phyloP scores from a whole-genome alignment of 2,888 invertebrate species.

The Lasioglossum vierecki region DNA sequence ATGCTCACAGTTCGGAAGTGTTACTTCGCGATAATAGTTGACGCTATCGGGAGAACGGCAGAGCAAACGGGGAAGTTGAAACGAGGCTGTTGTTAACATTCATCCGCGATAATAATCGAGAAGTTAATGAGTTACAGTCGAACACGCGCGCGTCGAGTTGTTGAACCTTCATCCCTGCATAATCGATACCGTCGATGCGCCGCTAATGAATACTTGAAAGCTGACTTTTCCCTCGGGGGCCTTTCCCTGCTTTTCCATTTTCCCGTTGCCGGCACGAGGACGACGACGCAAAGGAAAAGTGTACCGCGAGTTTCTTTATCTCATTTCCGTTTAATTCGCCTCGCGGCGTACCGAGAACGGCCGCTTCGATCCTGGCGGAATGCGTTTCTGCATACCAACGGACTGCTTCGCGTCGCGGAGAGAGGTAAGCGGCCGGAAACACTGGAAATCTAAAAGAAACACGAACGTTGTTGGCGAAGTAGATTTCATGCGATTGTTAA shows the following conservation, averaged over 20 bases:
- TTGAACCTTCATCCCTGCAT: constrained; percentile 3
- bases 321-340: constrained; percentile 16
- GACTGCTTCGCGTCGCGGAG: background rate
- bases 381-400: background rate
- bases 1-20: background rate
- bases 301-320: constrained; percentile 2
- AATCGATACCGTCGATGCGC: constrained; percentile 23
- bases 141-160: background rate
- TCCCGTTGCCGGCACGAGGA: background rate
- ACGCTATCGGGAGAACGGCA: background rate
- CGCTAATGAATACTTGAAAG: constrained; percentile 30
- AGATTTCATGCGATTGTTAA: background rate
- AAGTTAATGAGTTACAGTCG: background rate
- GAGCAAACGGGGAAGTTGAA: background rate
- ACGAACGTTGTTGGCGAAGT: background rate
- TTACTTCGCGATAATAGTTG: background rate
- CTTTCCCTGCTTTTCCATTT: background rate
- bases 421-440: background rate
- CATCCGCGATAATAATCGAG: background rate
- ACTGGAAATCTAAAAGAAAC: constrained; percentile 10
- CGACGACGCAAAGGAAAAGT: background rate
- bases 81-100: background rate
- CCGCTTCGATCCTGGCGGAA: background rate
- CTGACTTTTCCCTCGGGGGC: background rate
- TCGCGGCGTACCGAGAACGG: background rate